These are phyloP conservation scores for Melieria omissa DNA, from an alignment of 2,888 invertebrate genomes.

Conservation along the genomic window DNA sequence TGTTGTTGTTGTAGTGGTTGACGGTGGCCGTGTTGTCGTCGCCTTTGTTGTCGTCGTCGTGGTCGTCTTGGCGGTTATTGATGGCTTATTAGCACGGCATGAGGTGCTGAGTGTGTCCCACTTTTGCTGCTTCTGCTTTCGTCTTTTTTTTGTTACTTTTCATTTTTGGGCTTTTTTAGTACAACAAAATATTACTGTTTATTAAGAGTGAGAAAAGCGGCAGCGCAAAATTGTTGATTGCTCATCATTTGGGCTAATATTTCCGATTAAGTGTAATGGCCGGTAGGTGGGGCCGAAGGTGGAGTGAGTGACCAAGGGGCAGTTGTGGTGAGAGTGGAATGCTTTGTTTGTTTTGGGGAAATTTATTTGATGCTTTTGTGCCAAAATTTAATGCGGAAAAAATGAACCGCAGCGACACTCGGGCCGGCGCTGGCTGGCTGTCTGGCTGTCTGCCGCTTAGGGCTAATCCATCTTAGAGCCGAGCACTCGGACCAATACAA, in stretches of 20 bases:
- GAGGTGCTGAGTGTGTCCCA: slow-evolving; percentile 50
- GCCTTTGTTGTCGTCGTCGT: slow-evolving; percentile 3
- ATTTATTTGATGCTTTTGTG: background rate
- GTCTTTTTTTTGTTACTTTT: background rate
- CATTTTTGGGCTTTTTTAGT: slow-evolving; percentile 1
- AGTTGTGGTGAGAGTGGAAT: background rate
- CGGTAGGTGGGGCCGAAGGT: slow-evolving; percentile 10
- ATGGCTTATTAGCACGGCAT: slow-evolving; percentile 59
- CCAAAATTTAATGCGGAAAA: too few species aligned
- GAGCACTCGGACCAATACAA: too few species aligned
- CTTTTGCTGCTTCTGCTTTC: slow-evolving; percentile 9
- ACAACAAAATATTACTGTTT: background rate
- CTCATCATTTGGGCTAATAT: slow-evolving; percentile 30
- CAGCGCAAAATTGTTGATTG: slow-evolving; percentile 27
- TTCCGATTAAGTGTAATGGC: slow-evolving; percentile 13
- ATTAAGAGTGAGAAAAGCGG: slow-evolving; percentile 11
- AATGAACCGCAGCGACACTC: background rate
- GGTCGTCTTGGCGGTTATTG: slow-evolving; percentile 46
- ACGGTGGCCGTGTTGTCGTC: slow-evolving; percentile 23
- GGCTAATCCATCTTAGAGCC: slow-evolving; percentile 3
- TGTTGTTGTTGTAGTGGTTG: slow-evolving; percentile 38
- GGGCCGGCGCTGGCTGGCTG: background rate
- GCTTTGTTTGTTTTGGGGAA: background rate
- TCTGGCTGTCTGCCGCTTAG: background rate
- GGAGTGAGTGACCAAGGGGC: background rate